Conservation (phyloP, 2,797 vertebrate genomes). For the Arnoldichthys spilopterus region DNA sequence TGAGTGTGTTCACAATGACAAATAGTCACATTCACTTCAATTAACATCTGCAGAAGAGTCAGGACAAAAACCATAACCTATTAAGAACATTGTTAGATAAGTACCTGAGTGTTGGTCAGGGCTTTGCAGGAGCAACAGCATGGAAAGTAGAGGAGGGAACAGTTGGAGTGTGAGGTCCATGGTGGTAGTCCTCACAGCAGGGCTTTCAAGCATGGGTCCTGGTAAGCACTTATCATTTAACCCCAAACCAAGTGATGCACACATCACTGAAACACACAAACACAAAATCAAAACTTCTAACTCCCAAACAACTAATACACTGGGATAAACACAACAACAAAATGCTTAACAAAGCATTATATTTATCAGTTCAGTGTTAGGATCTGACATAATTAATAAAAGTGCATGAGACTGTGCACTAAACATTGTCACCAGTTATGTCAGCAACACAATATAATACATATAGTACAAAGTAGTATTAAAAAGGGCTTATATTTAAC, state of each 20-base stretch:
- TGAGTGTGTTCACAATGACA: no score
- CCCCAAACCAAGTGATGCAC: constrained; percentile 70
- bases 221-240: constrained; percentile 75
- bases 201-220: constrained; percentile 23
- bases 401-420: background rate
- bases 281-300: background rate
- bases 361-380: background rate
- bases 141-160: constrained; percentile 64
- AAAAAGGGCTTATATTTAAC: no score
- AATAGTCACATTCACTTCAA: no score
- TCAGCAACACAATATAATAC: no score
- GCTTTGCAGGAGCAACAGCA: constrained; percentile 53
- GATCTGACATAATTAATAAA: background rate
- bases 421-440: background rate
- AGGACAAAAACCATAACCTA: background rate
- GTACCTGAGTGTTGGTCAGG: constrained; percentile 46
- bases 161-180: constrained; percentile 67
- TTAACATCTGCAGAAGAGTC: no score
- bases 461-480: no score
- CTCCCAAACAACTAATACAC: background rate
- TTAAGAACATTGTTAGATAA: background rate
- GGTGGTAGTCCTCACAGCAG: constrained; percentile 63
- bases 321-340: background rate
- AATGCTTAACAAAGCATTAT: background rate
- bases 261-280: constrained; percentile 66